These are phyloP conservation scores for Papilio elwesi DNA, from an alignment of 2,888 invertebrate genomes.

Conservation along the genomic window DNA sequence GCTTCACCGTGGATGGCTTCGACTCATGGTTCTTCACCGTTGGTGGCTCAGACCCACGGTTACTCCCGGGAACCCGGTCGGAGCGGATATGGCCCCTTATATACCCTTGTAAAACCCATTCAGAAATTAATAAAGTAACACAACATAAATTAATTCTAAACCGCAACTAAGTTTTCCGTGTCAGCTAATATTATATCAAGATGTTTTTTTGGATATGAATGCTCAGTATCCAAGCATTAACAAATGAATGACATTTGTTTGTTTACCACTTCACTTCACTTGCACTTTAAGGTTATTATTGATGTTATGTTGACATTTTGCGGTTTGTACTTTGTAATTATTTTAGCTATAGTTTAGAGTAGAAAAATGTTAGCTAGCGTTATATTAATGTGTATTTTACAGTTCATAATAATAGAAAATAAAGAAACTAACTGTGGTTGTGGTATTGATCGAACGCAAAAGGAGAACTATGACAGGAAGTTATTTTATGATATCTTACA, in stretches of 20 bases:
- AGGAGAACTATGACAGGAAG: slow-evolving; percentile 40
- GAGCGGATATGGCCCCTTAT: too few species aligned
- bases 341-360: slow-evolving; percentile 28
- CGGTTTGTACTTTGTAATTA: slow-evolving; percentile 44
- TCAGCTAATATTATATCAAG: too few species aligned
- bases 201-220: too few species aligned
- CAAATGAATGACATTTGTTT: slow-evolving; percentile 2
- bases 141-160: too few species aligned
- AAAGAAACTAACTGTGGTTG: slow-evolving; percentile 68
- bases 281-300: slow-evolving; percentile 12
- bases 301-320: slow-evolving; percentile 29
- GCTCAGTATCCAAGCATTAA: not conserved
- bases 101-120: too few species aligned
- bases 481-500: slow-evolving; percentile 45
- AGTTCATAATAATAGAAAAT: slow-evolving; percentile 52
- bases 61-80: too few species aligned
- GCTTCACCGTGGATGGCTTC: too few species aligned
- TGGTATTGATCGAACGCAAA: slow-evolving; percentile 55
- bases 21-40: too few species aligned
- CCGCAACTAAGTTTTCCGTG: too few species aligned
- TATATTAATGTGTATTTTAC: slow-evolving; percentile 50
- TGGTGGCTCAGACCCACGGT: too few species aligned
- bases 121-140: too few species aligned
- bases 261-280: slow-evolving; percentile 15
- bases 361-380: slow-evolving; percentile 48